A percentile compares a stretch with the other conserved stretches of the same genome.
Conservation (phyloP, 2,888 invertebrate genomes). For the Eupithecia subfuscata region DNA sequence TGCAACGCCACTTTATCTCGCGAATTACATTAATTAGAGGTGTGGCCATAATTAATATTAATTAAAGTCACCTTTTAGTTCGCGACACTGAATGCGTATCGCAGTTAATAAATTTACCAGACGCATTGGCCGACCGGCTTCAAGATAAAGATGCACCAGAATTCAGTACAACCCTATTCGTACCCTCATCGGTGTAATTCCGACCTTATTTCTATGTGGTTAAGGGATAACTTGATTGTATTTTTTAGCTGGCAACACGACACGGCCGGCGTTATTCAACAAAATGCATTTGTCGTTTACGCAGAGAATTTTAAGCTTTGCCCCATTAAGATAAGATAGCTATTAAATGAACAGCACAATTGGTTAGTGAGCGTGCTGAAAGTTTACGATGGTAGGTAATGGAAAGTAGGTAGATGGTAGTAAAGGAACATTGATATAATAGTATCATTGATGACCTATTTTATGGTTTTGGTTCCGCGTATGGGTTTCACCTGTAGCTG, state of each 20-base stretch:
- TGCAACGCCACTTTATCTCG: slow-evolving; percentile 71
- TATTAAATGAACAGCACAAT: slow-evolving; percentile 48
- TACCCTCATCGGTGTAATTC: slow-evolving; percentile 36
- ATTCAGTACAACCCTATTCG: slow-evolving; percentile 50
- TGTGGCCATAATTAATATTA: slow-evolving; percentile 83
- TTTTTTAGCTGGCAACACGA: slow-evolving; percentile 45
- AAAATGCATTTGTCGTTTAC: slow-evolving; percentile 53
- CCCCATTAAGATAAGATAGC: slow-evolving; percentile 59
- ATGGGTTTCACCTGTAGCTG: slow-evolving; percentile 38
- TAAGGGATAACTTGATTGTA: slow-evolving; percentile 39
- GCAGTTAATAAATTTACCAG: slow-evolving; percentile 82
- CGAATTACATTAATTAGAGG: slow-evolving; percentile 82
- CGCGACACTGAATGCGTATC: slow-evolving; percentile 82
- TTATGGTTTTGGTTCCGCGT: slow-evolving; percentile 29
- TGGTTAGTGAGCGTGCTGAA: slow-evolving; percentile 51
- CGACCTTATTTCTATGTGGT: slow-evolving; percentile 40
- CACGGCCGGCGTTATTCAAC: slow-evolving; percentile 54
- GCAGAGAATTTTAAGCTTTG: slow-evolving; percentile 62
- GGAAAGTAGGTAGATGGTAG: slow-evolving; percentile 43
- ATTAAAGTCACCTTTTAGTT: slow-evolving; percentile 82
- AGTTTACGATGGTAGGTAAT: slow-evolving; percentile 53
- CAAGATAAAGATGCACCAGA: slow-evolving; percentile 78
- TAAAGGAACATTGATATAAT: slow-evolving; percentile 42
- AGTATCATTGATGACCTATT: slow-evolving; percentile 40
- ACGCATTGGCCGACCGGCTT: slow-evolving; percentile 74